phyloP scores from a whole-genome alignment of 2,888 invertebrate species.

The Gymnocheta viridis region DNA sequence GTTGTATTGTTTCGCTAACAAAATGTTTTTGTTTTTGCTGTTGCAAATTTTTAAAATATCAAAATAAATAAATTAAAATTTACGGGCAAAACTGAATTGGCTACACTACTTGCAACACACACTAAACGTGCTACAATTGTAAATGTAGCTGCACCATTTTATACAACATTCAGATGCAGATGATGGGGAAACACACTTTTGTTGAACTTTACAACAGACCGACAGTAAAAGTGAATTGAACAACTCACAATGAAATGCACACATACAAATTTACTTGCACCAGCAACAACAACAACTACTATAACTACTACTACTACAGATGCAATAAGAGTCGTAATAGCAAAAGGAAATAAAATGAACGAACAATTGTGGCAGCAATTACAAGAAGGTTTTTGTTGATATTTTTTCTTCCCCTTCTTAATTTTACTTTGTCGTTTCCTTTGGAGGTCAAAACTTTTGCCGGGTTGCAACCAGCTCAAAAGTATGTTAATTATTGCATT shows the following conservation, averaged over 20 bases:
- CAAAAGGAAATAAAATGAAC: constrained; percentile 29
- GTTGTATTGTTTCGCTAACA: too few species aligned
- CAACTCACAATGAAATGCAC: constrained; percentile 19
- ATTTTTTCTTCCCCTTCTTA: neutral
- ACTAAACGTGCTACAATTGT: neutral
- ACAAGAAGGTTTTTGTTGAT: constrained; percentile 39
- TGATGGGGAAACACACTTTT: constrained; percentile 39
- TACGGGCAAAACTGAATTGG: too few species aligned
- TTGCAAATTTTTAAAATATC: too few species aligned
- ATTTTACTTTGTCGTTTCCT: constrained; percentile 35
- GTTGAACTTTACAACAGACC: constrained; percentile 41
- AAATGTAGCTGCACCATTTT: constrained; percentile 21
- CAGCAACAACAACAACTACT: neutral
- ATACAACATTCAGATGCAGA: constrained; percentile 8
- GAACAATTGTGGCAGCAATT: constrained; percentile 57
- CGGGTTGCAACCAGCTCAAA: constrained; percentile 8
- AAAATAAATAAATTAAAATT: too few species aligned
- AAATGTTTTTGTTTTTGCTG: too few species aligned
- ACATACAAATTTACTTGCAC: constrained; percentile 5
- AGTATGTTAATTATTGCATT: constrained; percentile 61
- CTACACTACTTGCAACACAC: neutral
- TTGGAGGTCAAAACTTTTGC: constrained; percentile 56
- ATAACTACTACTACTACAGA: neutral
- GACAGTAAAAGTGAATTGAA: constrained; percentile 61
- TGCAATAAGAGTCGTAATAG: neutral